phyloP scores from a whole-genome alignment of 1,140 invertebrate species.

The Reticulitermes speratus region DNA sequence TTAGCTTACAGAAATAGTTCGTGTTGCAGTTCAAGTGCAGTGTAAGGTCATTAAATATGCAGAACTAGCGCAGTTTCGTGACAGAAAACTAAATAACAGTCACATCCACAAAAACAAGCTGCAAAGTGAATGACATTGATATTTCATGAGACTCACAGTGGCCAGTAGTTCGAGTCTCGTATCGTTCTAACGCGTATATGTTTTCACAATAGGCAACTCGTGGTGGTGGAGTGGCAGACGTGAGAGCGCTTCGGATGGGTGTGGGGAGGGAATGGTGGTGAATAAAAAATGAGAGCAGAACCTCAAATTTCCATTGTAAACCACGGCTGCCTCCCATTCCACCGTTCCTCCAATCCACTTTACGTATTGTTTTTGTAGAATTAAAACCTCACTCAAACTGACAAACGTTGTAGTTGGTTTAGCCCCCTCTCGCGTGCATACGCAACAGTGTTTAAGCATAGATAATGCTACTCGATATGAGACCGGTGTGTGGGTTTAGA shows the following conservation, averaged over 20 bases:
- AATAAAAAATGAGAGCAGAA: conserved; percentile 10
- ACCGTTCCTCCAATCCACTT: background rate
- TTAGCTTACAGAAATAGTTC: background rate
- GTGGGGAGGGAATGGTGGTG: background rate
- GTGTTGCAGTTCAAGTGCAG: background rate
- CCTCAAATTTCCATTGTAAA: conserved; percentile 19
- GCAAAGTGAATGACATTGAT: conserved; percentile 15
- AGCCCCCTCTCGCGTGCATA: background rate
- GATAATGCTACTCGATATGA: background rate
- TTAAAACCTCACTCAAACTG: conserved; percentile 18
- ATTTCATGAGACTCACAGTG: background rate
- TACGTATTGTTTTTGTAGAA: conserved; percentile 11
- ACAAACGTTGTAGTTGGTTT: conserved; percentile 15
- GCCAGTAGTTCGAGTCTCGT: background rate
- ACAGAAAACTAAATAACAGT: background rate
- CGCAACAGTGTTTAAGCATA: conserved; percentile 8
- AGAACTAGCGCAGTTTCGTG: background rate
- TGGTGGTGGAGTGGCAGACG: background rate
- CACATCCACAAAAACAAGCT: background rate
- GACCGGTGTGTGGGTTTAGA: background rate
- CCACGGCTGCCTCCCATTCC: background rate
- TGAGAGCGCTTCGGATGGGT: too few species aligned
- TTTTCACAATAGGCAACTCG: background rate
- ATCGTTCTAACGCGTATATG: background rate
- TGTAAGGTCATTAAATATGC: background rate